Conservation (phyloP, 2,113 vertebrate species). For the Leptosomus discolor region DNA sequence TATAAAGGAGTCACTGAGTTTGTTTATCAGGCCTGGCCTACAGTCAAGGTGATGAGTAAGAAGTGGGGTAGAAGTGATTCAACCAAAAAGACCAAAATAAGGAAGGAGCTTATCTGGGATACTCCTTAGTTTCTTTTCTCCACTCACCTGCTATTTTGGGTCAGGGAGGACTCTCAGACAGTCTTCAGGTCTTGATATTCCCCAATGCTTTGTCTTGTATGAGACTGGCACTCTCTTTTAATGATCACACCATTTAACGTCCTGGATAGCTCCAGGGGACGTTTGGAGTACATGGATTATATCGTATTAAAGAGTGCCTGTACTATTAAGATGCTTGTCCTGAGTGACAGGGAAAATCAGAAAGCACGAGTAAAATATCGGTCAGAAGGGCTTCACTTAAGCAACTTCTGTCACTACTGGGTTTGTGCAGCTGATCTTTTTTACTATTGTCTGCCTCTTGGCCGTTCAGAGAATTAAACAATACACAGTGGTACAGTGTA, state of each 20-base stretch:
- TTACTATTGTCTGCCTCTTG: not conserved
- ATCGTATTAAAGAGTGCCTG: not conserved
- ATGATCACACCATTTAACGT: not conserved
- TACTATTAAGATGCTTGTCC: not conserved
- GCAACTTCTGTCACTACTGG: not conserved
- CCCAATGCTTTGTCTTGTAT: not conserved
- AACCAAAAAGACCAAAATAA: not conserved
- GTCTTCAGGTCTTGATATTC: not conserved
- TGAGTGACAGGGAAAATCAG: not conserved
- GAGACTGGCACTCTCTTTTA: not conserved
- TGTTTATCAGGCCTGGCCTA: not conserved
- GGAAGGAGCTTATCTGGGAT: not conserved
- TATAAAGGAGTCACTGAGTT: not conserved
- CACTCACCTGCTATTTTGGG: not conserved
- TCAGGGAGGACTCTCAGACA: not conserved
- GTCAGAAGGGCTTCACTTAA: not conserved
- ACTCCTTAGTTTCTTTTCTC: not conserved
- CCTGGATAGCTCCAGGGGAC: not conserved
- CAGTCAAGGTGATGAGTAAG: not conserved
- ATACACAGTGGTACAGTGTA: not conserved
- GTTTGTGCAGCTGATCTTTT: not conserved
- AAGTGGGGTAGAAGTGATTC: not conserved
- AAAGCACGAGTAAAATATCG: not conserved
- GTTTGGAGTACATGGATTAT: not conserved
- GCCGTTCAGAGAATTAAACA: not conserved